A percentile compares a stretch with the other conserved stretches of the same genome.
phyloP scores from a whole-genome alignment of 2,888 invertebrate genomes.

The Lepidonotus clava region DNA sequence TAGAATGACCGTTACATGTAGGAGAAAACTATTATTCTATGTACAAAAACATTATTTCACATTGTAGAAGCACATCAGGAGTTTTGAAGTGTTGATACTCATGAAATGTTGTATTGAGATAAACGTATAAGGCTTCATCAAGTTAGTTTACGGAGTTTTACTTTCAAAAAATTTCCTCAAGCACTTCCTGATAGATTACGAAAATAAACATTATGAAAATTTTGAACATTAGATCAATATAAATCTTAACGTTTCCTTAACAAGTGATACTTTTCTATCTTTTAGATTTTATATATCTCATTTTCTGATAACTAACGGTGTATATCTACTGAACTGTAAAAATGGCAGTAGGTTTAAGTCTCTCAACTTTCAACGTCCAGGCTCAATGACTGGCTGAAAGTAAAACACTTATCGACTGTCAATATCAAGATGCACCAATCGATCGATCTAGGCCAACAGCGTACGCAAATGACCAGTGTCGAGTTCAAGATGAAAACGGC shows the following conservation, averaged over 20 bases:
- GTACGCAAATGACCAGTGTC: slow-evolving; percentile 21
- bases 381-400: background rate
- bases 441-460: background rate
- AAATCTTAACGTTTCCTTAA: background rate
- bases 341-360: background rate
- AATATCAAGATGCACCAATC: slow-evolving; percentile 24
- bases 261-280: background rate
- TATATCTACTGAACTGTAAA: slow-evolving; percentile 12
- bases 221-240: background rate
- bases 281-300: no score
- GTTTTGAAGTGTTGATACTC: slow-evolving; percentile 17
- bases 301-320: background rate
- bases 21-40: no score
- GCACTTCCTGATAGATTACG: no score
- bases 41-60: background rate
- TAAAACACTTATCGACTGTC: slow-evolving; percentile 25
- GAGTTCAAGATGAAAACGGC: slow-evolving; percentile 44
- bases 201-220: no score
- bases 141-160: background rate
- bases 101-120: background rate
- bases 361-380: slow-evolving; percentile 30
- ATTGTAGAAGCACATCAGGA: background rate
- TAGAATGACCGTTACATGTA: no score
- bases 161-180: background rate
- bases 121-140: background rate